phyloP scores from a whole-genome alignment of 2,113 vertebrate genomes.

The Coracopsis vasa region DNA sequence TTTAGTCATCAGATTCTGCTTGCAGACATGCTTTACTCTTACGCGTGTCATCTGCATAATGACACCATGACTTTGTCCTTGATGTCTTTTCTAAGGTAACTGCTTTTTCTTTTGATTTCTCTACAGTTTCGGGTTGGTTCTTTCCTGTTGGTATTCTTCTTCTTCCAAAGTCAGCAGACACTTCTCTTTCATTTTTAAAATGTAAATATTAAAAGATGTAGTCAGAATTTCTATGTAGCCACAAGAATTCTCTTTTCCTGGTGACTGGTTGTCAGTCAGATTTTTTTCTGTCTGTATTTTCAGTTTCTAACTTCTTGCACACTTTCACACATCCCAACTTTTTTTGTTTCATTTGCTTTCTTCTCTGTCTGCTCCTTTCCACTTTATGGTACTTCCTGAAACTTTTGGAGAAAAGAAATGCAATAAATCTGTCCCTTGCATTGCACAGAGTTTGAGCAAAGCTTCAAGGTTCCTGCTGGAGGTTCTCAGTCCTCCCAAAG shows the following conservation, averaged over 20 bases:
- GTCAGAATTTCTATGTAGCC: background rate
- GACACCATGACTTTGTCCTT: background rate
- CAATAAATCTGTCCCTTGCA: background rate
- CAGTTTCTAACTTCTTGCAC: background rate
- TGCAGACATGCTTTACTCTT: background rate
- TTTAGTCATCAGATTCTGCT: background rate
- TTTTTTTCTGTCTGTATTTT: background rate
- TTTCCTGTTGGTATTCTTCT: background rate
- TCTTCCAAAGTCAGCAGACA: background rate
- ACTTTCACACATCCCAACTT: background rate
- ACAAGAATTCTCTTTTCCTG: background rate
- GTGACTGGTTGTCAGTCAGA: background rate
- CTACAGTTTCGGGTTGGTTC: background rate
- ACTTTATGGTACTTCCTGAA: background rate
- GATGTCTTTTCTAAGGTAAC: background rate
- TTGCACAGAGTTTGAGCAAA: background rate
- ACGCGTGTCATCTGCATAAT: fast-evolving
- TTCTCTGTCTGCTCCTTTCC: background rate
- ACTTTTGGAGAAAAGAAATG: background rate
- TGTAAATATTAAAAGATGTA: background rate
- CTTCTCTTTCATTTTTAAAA: background rate
- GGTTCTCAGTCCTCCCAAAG: background rate
- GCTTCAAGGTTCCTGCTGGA: background rate
- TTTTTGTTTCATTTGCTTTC: background rate
- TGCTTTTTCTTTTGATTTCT: background rate